Conservation (phyloP, 1,140 invertebrate genomes). For the Drosophila saltans region DNA sequence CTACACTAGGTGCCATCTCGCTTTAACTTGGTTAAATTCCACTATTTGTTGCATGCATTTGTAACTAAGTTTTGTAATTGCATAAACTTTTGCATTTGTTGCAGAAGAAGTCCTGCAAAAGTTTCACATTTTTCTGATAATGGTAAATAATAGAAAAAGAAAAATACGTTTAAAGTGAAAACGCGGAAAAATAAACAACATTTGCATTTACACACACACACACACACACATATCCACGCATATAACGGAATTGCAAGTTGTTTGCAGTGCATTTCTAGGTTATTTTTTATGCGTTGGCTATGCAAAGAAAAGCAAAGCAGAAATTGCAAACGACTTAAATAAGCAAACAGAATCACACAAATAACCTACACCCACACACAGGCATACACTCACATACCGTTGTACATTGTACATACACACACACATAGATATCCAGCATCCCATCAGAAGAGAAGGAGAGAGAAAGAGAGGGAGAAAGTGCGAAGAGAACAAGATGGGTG, state of each 20-base stretch:
- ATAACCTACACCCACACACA: constrained; percentile 30
- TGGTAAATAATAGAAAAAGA: constrained; percentile 36
- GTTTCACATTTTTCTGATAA: constrained; percentile 1
- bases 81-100: constrained; percentile 63
- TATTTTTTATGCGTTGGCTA: constrained; percentile 76
- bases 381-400: constrained; percentile 8
- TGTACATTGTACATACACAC: constrained; percentile 17
- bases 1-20: constrained; percentile 8
- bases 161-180: neutral
- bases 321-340: constrained; percentile 80
- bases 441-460: constrained; percentile 19
- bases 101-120: constrained; percentile 31
- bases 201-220: constrained; percentile 41
- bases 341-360: constrained; percentile 62
- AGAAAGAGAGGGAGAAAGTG: neutral
- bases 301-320: constrained; percentile 74
- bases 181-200: constrained; percentile 11
- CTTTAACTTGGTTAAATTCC: constrained; percentile 45
- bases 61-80: constrained; percentile 66
- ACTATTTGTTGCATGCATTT: constrained; percentile 53
- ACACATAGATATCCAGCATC: constrained; percentile 33
- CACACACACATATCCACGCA: constrained; percentile 13
- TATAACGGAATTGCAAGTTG: constrained; percentile 13
- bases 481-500: constrained; percentile 19
- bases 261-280: constrained; percentile 54